phyloP scores from a whole-genome alignment of 2,888 invertebrate genomes.

The Harpagoxenus sublaevis region DNA sequence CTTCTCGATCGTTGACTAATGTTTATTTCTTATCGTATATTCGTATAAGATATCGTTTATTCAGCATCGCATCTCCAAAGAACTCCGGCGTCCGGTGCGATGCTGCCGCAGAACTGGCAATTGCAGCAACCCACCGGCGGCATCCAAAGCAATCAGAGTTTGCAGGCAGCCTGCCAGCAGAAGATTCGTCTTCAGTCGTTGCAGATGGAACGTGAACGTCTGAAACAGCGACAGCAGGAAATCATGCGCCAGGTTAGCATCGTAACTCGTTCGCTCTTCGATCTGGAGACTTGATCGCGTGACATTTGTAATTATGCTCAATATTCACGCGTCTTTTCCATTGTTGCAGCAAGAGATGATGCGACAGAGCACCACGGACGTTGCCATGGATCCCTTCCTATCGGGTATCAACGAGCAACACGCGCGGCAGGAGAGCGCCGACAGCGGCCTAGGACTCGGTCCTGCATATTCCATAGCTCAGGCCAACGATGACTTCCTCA shows the following conservation, averaged over 20 bases:
- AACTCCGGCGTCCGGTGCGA: constrained; percentile 88
- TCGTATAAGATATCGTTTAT: neutral
- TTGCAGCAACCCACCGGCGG: constrained; percentile 87
- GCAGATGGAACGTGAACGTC: constrained; percentile 95
- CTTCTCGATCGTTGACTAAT: neutral
- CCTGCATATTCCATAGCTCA: constrained; percentile 96
- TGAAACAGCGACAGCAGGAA: constrained; percentile 96
- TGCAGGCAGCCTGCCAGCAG: constrained; percentile 91
- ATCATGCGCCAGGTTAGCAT: constrained; percentile 92
- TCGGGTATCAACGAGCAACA: constrained; percentile 93
- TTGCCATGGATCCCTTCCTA: constrained; percentile 93
- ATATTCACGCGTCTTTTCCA: constrained; percentile 3
- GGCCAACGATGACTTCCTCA: constrained; percentile 97
- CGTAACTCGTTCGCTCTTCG: neutral
- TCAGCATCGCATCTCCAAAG: constrained; percentile 88
- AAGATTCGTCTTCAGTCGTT: constrained; percentile 93
- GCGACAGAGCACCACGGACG: constrained; percentile 89
- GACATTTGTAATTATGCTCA: neutral
- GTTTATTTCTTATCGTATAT: neutral
- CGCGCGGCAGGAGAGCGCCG: constrained; percentile 97
- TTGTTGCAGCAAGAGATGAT: constrained; percentile 90
- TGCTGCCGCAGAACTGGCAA: constrained; percentile 87
- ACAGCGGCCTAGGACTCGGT: constrained; percentile 97
- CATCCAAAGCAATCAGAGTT: constrained; percentile 87
- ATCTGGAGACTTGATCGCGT: neutral